These are phyloP conservation scores for Eurosta solidaginis DNA, from an alignment of 1,140 invertebrate genomes.

Conservation along the genomic window DNA sequence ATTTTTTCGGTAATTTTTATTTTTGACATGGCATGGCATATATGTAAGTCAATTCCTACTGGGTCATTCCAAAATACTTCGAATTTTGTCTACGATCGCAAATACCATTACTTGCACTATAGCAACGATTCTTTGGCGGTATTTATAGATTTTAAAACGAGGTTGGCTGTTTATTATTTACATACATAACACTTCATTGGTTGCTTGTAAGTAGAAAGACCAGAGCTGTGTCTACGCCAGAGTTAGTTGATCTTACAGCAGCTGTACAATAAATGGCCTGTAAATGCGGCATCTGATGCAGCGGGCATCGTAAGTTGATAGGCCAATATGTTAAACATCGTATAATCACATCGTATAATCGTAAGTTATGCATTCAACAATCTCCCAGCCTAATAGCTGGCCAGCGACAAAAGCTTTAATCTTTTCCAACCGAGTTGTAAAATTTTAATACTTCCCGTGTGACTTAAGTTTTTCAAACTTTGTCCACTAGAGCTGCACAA, in stretches of 20 bases:
- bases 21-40: no score
- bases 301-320: neutral
- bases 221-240: neutral
- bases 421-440: no score
- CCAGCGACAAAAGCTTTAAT: no score
- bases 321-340: neutral
- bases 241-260: neutral
- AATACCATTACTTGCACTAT: neutral
- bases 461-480: no score
- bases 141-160: conserved; percentile 20
- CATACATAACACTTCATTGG: neutral
- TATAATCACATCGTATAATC: neutral
- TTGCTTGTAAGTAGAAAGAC: neutral
- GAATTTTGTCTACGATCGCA: neutral
- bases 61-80: neutral
- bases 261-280: neutral
- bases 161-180: neutral
- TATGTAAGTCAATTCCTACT: neutral
- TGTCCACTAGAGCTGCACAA: no score
- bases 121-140: conserved; percentile 8
- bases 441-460: no score
- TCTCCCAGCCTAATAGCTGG: neutral
- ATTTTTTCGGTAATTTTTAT: no score
- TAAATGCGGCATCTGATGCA: neutral
- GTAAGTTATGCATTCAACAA: neutral